These are phyloP conservation scores for Drosophila mulleri DNA, from an alignment of 2,888 invertebrate species.

Conservation along the genomic window DNA sequence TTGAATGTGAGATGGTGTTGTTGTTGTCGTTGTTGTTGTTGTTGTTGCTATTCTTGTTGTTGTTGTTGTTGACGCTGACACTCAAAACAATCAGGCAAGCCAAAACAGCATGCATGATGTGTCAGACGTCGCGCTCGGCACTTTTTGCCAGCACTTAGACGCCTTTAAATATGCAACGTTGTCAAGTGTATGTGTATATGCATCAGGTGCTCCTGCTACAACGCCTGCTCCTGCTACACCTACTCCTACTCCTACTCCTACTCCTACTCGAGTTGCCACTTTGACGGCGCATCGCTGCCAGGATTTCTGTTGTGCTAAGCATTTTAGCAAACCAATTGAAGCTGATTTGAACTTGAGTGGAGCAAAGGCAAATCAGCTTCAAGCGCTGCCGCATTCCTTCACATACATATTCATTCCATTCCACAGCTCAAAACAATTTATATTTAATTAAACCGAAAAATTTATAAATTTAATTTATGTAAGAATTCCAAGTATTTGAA, in stretches of 20 bases:
- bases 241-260: not conserved
- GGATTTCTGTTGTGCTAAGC: slow-evolving; percentile 20
- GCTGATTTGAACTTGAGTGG: slow-evolving; percentile 5
- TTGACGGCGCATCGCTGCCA: slow-evolving; percentile 7
- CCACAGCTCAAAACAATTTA: too few species aligned
- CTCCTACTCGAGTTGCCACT: slow-evolving; percentile 27
- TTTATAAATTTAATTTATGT: not conserved
- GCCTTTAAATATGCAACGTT: slow-evolving; percentile 74
- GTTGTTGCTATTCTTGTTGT: slow-evolving; percentile 4
- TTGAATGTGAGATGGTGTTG: slow-evolving; percentile 15
- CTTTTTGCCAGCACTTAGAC: slow-evolving; percentile 75
- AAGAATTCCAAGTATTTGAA: not conserved
- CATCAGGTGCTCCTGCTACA: slow-evolving; percentile 12
- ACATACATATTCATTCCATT: not conserved
- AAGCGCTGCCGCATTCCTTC: not conserved
- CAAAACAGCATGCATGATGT: slow-evolving; percentile 77
- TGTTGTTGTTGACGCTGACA: slow-evolving; percentile 47
- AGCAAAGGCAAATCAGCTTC: slow-evolving; percentile 7
- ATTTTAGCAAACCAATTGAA: slow-evolving; percentile 13
- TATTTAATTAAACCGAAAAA: not conserved
- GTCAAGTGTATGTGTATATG: slow-evolving; percentile 38
- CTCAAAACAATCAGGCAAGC: slow-evolving; percentile 70
- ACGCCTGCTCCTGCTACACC: too few species aligned
- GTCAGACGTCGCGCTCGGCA: slow-evolving; percentile 51
- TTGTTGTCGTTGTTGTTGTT: slow-evolving; percentile 11